A percentile compares a stretch with the other conserved stretches of the same genome.
phyloP scores from a whole-genome alignment of 2,888 invertebrate genomes.

The Junonia oenone region DNA sequence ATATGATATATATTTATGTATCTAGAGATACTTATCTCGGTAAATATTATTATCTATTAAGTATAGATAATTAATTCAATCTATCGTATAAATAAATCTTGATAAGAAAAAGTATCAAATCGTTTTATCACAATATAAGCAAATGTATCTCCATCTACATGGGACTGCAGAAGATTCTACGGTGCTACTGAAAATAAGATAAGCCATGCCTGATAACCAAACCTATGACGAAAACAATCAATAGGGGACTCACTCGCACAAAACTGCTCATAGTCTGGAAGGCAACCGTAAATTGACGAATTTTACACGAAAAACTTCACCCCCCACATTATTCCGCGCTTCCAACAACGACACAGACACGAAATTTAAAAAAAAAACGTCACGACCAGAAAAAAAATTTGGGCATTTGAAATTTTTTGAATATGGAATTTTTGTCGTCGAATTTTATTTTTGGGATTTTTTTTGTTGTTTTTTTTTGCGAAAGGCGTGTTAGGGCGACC shows the following conservation, averaged over 20 bases:
- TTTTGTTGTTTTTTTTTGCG: conserved; percentile 30
- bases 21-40: too few species aligned
- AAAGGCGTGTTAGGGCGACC: conserved; percentile 43
- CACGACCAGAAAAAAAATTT: background rate
- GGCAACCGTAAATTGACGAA: conserved; percentile 22
- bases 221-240: conserved; percentile 19
- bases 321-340: background rate
- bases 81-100: too few species aligned
- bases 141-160: too few species aligned
- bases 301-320: background rate
- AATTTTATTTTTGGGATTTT: conserved; percentile 22
- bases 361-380: background rate
- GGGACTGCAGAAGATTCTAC: background rate
- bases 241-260: conserved; percentile 26
- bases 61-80: too few species aligned
- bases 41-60: too few species aligned
- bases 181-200: too few species aligned
- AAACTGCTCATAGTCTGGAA: conserved; percentile 26
- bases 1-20: too few species aligned
- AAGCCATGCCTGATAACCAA: background rate
- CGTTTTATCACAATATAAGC: background rate
- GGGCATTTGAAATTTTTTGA: background rate
- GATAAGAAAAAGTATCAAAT: too few species aligned
- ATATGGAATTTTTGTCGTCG: background rate
- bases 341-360: background rate